phyloP scores from a whole-genome alignment of 2,113 vertebrate species.

The Vombatus ursinus region DNA sequence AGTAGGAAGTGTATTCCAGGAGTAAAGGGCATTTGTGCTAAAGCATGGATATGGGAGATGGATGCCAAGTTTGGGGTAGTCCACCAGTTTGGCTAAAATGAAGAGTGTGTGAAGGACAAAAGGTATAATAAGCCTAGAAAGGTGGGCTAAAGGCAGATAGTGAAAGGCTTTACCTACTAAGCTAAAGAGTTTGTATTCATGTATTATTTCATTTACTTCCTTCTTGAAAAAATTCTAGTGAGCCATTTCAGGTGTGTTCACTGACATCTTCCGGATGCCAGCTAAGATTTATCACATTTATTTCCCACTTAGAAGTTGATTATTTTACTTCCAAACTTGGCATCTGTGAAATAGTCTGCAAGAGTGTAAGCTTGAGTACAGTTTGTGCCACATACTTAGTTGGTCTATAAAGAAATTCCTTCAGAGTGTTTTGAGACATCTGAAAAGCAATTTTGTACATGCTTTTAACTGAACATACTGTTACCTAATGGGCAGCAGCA shows the following conservation, averaged over 20 bases:
- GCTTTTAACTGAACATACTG: slow-evolving; percentile 35
- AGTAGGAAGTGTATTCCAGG: not conserved
- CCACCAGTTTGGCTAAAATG: not conserved
- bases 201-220: slow-evolving; percentile 12
- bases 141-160: not conserved
- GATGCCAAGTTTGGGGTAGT: not conserved
- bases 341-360: slow-evolving; percentile 20
- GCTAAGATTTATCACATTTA: slow-evolving; percentile 19
- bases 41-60: not conserved
- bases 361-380: slow-evolving; percentile 4
- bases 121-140: not conserved
- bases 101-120: not conserved
- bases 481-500: slow-evolving; percentile 37
- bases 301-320: slow-evolving; percentile 34
- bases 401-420: slow-evolving; percentile 31
- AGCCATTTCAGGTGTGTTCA: slow-evolving; percentile 16
- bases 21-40: not conserved
- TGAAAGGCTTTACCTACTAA: not conserved
- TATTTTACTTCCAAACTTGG: not conserved
- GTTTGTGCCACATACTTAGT: slow-evolving; percentile 26
- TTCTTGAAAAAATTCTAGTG: slow-evolving; percentile 17
- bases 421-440: slow-evolving; percentile 24
- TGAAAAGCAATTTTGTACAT: slow-evolving; percentile 38
- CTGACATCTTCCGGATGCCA: slow-evolving; percentile 2
- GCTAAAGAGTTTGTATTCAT: not conserved